A percentile compares a stretch with the other conserved stretches of the same genome.
Conservation (phyloP, 1,140 invertebrate genomes). For the Caenorhabditis briggsae region DNA sequence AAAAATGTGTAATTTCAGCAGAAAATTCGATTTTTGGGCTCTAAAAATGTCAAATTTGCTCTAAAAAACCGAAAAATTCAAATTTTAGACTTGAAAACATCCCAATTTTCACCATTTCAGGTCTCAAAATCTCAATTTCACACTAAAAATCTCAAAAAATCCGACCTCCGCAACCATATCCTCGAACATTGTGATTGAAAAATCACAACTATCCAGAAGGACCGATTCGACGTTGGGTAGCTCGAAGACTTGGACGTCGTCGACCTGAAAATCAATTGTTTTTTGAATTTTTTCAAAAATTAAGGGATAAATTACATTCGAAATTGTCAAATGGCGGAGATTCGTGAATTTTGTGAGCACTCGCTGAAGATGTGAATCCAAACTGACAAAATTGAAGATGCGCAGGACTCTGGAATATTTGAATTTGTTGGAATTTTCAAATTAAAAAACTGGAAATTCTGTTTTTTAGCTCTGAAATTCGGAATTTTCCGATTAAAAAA, state of each 20-base stretch:
- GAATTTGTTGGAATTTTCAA: too few relatives aligned
- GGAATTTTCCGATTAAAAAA: too few relatives aligned
- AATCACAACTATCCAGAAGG: slow-evolving; percentile 32
- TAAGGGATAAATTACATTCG: background rate
- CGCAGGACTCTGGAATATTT: background rate
- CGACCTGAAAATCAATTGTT: background rate
- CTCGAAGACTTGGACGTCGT: slow-evolving; percentile 20
- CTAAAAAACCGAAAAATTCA: too few relatives aligned
- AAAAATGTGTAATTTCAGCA: background rate
- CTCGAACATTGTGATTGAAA: slow-evolving; percentile 33
- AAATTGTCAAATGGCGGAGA: slow-evolving; percentile 18
- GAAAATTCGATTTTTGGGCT: too few relatives aligned
- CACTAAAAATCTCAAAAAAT: background rate
- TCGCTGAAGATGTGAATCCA: background rate
- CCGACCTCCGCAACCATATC: background rate
- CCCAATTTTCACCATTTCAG: too few relatives aligned
- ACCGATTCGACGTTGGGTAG: background rate
- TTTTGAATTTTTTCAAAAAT: background rate
- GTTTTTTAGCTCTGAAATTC: too few relatives aligned
- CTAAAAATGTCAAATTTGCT: too few relatives aligned
- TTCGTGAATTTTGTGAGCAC: background rate
- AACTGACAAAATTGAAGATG: slow-evolving; percentile 23
- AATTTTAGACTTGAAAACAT: too few relatives aligned
- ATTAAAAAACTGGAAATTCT: too few relatives aligned
- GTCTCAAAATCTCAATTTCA: too few relatives aligned